These are phyloP conservation scores for Scaptomyza cyrtandrae DNA, from an alignment of 2,888 invertebrate species.

Conservation along the genomic window DNA sequence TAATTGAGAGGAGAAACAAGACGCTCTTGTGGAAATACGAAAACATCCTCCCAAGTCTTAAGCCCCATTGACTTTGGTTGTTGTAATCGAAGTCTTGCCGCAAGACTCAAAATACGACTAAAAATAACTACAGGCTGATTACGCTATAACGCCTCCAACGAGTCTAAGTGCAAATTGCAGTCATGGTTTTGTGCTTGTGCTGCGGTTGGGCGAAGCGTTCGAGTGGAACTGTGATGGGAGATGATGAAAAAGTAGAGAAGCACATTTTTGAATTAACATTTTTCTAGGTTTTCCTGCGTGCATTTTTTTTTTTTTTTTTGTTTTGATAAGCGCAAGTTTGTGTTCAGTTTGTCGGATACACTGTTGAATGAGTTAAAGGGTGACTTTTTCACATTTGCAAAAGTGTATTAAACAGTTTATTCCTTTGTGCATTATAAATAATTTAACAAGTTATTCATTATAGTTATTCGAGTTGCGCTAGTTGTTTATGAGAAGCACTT, in stretches of 20 bases:
- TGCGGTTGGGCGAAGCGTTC: conserved; percentile 42
- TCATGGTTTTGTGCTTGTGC: neutral
- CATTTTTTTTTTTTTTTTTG: too few relatives aligned
- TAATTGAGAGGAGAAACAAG: neutral
- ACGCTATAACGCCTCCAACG: conserved; percentile 57
- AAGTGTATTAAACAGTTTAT: conserved; percentile 1
- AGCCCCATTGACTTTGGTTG: neutral
- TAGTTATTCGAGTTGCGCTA: conserved; percentile 29
- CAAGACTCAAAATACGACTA: conserved; percentile 18
- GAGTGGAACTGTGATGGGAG: conserved; percentile 37
- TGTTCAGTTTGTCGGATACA: neutral
- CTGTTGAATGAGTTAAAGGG: too few relatives aligned
- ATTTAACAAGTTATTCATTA: conserved; percentile 21
- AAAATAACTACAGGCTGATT: conserved; percentile 58
- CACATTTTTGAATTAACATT: neutral
- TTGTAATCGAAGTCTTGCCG: conserved; percentile 26
- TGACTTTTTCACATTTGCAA: neutral
- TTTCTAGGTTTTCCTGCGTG: neutral
- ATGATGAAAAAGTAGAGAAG: neutral
- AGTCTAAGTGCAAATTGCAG: conserved; percentile 36
- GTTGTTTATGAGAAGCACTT: conserved; percentile 41
- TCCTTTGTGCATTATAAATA: conserved; percentile 1
- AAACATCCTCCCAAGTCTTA: neutral
- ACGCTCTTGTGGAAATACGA: neutral
- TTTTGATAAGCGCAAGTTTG: neutral